Evolutionary conservation across 2,888 invertebrate genomes (phyloP).

Genomic region (Phyllotreta cruciferae): DNA sequence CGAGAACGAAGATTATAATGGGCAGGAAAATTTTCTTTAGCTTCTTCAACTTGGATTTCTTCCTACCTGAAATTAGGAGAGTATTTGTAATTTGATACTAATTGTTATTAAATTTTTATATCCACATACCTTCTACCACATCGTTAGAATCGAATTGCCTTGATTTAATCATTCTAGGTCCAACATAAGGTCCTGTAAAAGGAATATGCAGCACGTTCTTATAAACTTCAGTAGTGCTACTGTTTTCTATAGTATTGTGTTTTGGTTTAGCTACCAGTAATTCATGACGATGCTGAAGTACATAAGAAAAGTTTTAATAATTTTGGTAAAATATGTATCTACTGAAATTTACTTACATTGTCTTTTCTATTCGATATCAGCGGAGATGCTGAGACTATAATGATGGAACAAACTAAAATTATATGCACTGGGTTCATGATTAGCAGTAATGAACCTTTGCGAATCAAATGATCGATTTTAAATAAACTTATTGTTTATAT

Average conservation of each 20-base stretch:
- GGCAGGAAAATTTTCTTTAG: slow-evolving; percentile 85
- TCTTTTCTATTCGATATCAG: slow-evolving; percentile 5
- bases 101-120: slow-evolving; percentile 2
- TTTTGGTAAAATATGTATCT: too few species aligned
- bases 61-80: slow-evolving; percentile 31
- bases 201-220: too few species aligned
- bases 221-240: too few species aligned
- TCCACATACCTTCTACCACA: not conserved
- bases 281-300: slow-evolving; percentile 1
- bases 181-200: too few species aligned
- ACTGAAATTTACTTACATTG: slow-evolving; percentile 10
- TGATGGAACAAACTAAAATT: slow-evolving; percentile 1
- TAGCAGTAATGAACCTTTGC: not conserved
- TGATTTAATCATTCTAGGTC: too few species aligned
- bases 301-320: not conserved
- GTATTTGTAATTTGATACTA: too few species aligned
- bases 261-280: not conserved
- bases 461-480: slow-evolving; percentile 12
- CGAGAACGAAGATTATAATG: slow-evolving; percentile 79
- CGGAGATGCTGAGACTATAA: slow-evolving; percentile 1
- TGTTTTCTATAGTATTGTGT: slow-evolving; percentile 3
- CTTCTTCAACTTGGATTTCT: slow-evolving; percentile 73
- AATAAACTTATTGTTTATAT: slow-evolving; percentile 24
- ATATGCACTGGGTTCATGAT: slow-evolving; percentile 12
- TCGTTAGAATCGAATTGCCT: too few species aligned